A percentile compares a stretch with the other conserved stretches of the same genome.
Conservation (phyloP, 2,113 vertebrate genomes). For the Balaenoptera acutorostrata region DNA sequence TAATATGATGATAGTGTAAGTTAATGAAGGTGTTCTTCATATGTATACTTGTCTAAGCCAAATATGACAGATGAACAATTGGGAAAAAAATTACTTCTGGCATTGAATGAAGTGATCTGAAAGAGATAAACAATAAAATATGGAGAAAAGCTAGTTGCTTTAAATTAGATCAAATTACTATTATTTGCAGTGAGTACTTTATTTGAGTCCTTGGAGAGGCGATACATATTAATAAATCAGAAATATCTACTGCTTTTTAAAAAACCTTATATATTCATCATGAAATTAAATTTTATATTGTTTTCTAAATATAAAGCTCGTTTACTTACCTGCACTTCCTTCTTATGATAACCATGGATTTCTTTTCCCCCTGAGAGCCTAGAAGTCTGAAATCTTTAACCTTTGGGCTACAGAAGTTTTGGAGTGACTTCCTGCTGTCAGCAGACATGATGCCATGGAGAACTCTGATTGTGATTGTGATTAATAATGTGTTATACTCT, state of each 20-base stretch:
- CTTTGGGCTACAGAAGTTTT: neutral
- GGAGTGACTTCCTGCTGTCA: neutral
- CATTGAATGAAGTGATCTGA: neutral
- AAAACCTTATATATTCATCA: neutral
- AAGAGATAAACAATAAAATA: neutral
- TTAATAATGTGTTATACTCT: slow-evolving; percentile 54
- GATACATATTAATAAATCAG: neutral
- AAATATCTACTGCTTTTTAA: neutral
- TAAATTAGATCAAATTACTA: neutral
- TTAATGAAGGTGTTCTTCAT: neutral
- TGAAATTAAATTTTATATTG: neutral
- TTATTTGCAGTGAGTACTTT: neutral
- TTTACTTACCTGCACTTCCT: neutral
- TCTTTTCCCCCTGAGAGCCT: neutral
- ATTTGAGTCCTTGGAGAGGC: neutral
- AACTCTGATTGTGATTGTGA: neutral
- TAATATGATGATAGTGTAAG: neutral
- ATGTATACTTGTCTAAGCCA: neutral
- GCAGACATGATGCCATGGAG: neutral
- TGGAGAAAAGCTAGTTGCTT: neutral
- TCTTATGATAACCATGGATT: neutral
- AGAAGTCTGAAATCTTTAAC: neutral
- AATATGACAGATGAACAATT: neutral
- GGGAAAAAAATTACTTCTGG: neutral
- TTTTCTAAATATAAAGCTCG: neutral